Conservation (phyloP, 2,797 vertebrate genomes). For the Furcifer pardalis region DNA sequence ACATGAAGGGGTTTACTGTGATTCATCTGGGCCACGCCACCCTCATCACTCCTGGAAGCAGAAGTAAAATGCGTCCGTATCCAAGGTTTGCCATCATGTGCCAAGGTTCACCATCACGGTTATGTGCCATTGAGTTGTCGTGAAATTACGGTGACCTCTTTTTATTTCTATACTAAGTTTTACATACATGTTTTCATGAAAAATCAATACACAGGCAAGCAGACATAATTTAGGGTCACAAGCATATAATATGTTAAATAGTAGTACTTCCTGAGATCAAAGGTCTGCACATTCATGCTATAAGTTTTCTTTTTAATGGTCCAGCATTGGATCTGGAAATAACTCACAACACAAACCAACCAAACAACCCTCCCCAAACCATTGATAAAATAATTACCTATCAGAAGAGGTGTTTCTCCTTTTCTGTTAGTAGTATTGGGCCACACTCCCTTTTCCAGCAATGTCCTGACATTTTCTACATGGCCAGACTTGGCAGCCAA, state of each 20-base stretch:
- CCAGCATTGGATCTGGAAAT: not conserved
- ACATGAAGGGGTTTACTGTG: too few relatives aligned
- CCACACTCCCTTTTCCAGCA: conserved; percentile 83
- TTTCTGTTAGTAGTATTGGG: conserved; percentile 83
- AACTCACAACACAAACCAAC: not conserved
- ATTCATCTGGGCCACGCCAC: too few relatives aligned
- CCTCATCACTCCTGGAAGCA: too few relatives aligned
- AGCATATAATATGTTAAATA: rapidly evolving
- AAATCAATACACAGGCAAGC: not conserved
- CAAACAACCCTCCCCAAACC: rapidly evolving
- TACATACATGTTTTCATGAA: not conserved
- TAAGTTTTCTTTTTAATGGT: not conserved
- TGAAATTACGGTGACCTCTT: not conserved
- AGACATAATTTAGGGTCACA: not conserved
- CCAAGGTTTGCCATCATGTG: too few relatives aligned
- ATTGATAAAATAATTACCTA: conserved; percentile 74
- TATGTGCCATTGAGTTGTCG: too few relatives aligned
- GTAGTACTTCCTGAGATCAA: not conserved
- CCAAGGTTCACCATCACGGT: too few relatives aligned
- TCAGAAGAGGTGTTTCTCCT: conserved; percentile 85
- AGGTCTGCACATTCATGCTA: not conserved
- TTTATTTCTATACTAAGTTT: not conserved
- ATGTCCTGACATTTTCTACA: conserved; percentile 77
- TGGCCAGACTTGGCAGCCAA: conserved; percentile 81
- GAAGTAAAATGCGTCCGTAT: too few relatives aligned